Evolutionary conservation across 2,888 invertebrate genomes (phyloP), one percentile per base, ranked within the genome.

Genomic region (Morinoia aosen): DNA sequence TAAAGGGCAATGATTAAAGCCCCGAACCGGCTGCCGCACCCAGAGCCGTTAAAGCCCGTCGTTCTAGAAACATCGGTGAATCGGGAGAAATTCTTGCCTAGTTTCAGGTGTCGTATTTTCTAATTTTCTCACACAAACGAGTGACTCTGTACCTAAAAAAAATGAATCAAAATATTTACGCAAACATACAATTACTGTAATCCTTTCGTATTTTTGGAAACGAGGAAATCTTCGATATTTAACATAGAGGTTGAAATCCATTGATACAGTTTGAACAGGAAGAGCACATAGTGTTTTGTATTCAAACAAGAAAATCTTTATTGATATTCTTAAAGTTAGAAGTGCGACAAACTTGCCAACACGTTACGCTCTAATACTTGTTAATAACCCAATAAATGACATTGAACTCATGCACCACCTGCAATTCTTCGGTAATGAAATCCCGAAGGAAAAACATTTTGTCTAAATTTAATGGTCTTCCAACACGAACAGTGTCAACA

Each of bases 11-110:
- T 16, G 33, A 76, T 76, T 76, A 33, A 76, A 76, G 8, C 25
- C 76, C 76, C 76, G 19, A 76, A 76, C 76, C 76, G 76, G 76
- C 19, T 76, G 76, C 76, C 76, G 76, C 76, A 76, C 76, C 76
- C 76, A 76, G 76, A 76, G 76, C 76, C 76, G 25, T 76, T 76
- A 76, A 76, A 76, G 76, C 25, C 33, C 25, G 8, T 76, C 76
- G 76, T 76, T 76, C 76, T 76, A 33, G 76, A 76, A 76, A 33
- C 76, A 76, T 76, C 76, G 76, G 76, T 33, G 76, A 33, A 16
- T 76, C 76, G 25, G 76, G 25, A 76, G 33, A 33, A 76, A 76
- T 76, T 76, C 76, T 19, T 76, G 76, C 76, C 76, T 2, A 76
- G 25, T 76, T 76, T 76, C 76, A 25, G 25, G 25, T 7, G 33